A percentile compares a stretch with the other conserved stretches of the same genome.
These are phyloP conservation scores for Molorchus minor DNA, from an alignment of 2,888 invertebrate genomes.

Conservation along the genomic window DNA sequence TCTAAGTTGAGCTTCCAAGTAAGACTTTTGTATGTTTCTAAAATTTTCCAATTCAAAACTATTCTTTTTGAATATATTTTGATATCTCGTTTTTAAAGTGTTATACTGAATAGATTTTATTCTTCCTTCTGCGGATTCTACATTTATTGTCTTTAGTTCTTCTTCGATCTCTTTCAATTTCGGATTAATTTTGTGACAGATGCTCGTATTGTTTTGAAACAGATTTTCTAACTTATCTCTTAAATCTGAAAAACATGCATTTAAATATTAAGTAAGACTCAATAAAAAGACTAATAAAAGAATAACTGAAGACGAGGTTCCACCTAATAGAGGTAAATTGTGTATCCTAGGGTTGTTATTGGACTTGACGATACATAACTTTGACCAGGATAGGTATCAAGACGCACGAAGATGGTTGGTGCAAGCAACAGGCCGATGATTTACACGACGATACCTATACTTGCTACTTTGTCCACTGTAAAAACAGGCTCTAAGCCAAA, in stretches of 20 bases:
- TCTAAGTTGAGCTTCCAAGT: slow-evolving; percentile 68
- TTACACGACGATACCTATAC: no score
- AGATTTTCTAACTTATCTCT: slow-evolving; percentile 46
- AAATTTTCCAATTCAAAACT: slow-evolving; percentile 66
- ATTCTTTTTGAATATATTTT: slow-evolving; percentile 66
- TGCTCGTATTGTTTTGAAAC: slow-evolving; percentile 51
- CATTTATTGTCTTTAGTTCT: slow-evolving; percentile 41
- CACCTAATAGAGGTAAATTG: no score
- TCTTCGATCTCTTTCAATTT: slow-evolving; percentile 51
- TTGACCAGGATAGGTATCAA: no score
- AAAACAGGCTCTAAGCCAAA: no score
- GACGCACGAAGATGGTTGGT: no score
- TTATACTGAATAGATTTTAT: slow-evolving; percentile 65
- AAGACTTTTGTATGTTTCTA: slow-evolving; percentile 65
- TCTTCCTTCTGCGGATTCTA: slow-evolving; percentile 53
- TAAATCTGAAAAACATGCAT: slow-evolving; percentile 39
- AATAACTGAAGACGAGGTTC: no score
- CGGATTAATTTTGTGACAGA: slow-evolving; percentile 46
- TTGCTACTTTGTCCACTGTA: no score
- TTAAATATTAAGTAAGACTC: no score
- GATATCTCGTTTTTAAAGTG: slow-evolving; percentile 63
- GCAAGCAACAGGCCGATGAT: no score
- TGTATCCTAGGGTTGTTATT: no score
- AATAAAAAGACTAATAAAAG: no score
- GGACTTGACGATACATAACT: no score